phyloP scores from a whole-genome alignment of 2,888 invertebrate species.

The Drosophila demipolita region DNA sequence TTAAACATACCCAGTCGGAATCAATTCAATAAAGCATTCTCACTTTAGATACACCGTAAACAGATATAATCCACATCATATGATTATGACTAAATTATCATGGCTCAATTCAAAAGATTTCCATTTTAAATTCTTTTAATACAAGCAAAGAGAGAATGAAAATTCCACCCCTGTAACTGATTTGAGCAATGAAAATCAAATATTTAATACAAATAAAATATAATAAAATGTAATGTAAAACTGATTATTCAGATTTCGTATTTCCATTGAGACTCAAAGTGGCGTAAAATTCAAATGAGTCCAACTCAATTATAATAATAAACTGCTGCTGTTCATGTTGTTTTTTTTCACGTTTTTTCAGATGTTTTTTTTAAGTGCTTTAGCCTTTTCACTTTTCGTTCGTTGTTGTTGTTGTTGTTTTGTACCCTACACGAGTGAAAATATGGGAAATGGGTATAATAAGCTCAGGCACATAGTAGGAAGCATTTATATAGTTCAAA shows the following conservation, averaged over 20 bases:
- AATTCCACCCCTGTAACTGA: not conserved
- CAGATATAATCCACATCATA: not conserved
- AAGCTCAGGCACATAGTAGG: not conserved
- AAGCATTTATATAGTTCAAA: not conserved
- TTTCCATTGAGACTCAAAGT: constrained; percentile 56
- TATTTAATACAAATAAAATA: constrained; percentile 33
- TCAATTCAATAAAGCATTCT: not conserved
- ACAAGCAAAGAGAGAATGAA: not conserved
- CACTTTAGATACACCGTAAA: not conserved
- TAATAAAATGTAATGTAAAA: constrained; percentile 49
- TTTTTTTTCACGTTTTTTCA: constrained; percentile 27
- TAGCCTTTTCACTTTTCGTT: not conserved
- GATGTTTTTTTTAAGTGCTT: constrained; percentile 13
- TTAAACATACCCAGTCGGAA: not conserved
- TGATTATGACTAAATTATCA: not conserved
- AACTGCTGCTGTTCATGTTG: constrained; percentile 40
- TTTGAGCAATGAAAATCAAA: constrained; percentile 9
- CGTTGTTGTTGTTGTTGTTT: not conserved
- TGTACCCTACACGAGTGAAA: not conserved
- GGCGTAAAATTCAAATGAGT: constrained; percentile 67
- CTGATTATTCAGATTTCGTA: constrained; percentile 51
- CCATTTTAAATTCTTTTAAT: not conserved
- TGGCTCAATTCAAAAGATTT: not conserved
- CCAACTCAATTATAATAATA: constrained; percentile 68
- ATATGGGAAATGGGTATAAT: not conserved